Evolutionary conservation across 2,888 invertebrate species (phyloP), one percentile per base, ranked within the genome.

Genomic region (Vanessa cardui): DNA sequence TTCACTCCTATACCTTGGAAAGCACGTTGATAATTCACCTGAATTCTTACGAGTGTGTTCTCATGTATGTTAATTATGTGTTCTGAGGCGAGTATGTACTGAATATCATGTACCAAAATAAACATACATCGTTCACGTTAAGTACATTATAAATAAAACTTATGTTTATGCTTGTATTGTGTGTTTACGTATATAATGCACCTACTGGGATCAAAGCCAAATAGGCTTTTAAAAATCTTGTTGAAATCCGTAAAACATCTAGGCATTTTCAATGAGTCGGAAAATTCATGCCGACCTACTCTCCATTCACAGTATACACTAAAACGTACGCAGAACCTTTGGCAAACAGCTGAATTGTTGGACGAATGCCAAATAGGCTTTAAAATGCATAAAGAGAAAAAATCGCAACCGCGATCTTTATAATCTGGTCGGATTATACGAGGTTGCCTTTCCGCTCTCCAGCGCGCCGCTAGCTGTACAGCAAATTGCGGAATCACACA

Each of bases 331-430:
- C 59, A 63, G 54, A 64, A 62, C 62, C 62, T 68, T 68, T 68
- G 67, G 70, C 67, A 62, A 64, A 62, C 67, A 70, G 52, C 62
- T 68, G 62, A 67, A 68, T 54, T 46, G 59, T 68, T 68, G 68
- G 65, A 62, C 60, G 45, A 56, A 50, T n/a, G 70, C 70, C 70
- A 66, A 71, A 61, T 58, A 64, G 70, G 62, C 60, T 60, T 56
- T 18, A 66, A 66, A 62, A 66, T 56, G 58, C 61, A 16, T 62
- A 44, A 66, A 62, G 54, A 18, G 44, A 61, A 66, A 66, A 56
- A 61, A 61, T 58, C 58, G 56, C 63, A 26, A 58, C 58, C 62
- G 62, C 59, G 54, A 59, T 64, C 46, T 65, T 56, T 62, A 63
- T 71, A 65, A 70, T 59, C 45, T 33, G 61, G 26, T 61, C 15